Percentiles rank a stretch among this genome's conserved stretches.
Conservation (phyloP, 2,888 invertebrate species). For the Limnephilus rhombicus region DNA sequence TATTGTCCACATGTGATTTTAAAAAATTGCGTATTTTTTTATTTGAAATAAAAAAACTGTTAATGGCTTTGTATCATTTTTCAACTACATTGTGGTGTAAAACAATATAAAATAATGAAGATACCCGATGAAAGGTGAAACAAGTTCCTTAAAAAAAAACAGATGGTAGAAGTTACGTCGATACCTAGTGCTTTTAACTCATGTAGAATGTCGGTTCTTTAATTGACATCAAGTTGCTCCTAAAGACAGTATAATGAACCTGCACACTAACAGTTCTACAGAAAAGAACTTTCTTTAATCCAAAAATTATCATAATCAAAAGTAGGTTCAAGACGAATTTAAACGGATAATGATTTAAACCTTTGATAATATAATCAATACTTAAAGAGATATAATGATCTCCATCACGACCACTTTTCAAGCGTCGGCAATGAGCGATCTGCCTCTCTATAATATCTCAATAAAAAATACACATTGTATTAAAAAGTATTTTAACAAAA, state of each 20-base stretch:
- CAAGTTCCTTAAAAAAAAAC: neutral
- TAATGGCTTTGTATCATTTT: too few relatives aligned
- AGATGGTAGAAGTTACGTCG: neutral
- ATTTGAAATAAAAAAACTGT: neutral
- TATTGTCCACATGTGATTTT: too few relatives aligned
- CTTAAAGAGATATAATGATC: neutral
- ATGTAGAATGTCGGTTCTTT: neutral
- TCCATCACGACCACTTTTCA: neutral
- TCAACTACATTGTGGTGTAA: neutral
- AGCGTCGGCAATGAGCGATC: neutral
- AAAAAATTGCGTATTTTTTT: neutral
- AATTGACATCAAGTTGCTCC: neutral
- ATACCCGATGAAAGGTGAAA: neutral
- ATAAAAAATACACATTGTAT: conserved; percentile 17
- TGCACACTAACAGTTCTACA: neutral
- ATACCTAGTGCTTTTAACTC: neutral
- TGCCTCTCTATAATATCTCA: conserved; percentile 5
- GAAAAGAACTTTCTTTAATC: neutral
- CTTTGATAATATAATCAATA: conserved; percentile 1
- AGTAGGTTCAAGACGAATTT: neutral
- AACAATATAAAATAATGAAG: neutral
- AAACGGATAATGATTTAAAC: neutral
- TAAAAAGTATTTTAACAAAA: conserved; percentile 30
- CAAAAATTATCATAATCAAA: neutral
- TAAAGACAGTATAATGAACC: neutral